Evolutionary conservation across 2,888 invertebrate genomes (phyloP).

Genomic region (Orthosia gothica): DNA sequence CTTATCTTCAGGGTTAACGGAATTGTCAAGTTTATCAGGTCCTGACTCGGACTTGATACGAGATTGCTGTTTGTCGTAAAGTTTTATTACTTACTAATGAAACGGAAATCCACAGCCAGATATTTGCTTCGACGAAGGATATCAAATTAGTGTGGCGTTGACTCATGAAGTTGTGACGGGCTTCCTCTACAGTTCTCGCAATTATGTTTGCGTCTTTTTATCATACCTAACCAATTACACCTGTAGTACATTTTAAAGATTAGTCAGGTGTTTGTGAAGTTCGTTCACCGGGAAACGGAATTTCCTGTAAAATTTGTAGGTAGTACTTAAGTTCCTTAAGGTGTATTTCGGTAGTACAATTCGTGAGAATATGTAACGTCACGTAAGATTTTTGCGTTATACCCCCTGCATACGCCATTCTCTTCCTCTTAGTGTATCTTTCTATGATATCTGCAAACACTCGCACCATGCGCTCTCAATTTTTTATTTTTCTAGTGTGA

Average conservation of each 20-base stretch:
- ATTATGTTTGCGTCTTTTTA: constrained; percentile 14
- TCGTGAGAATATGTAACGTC: too few relatives aligned
- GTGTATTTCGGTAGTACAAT: too few relatives aligned
- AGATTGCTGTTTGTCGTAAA: constrained; percentile 33
- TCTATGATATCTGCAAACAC: too few relatives aligned
- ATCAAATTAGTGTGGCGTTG: constrained; percentile 30
- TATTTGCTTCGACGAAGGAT: constrained; percentile 24
- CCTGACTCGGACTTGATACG: constrained; percentile 8
- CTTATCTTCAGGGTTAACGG: constrained; percentile 34
- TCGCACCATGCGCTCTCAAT: too few relatives aligned
- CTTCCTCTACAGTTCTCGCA: constrained; percentile 37
- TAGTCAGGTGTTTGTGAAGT: not conserved
- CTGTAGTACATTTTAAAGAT: constrained; percentile 2
- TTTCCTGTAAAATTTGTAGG: not conserved
- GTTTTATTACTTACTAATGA: constrained; percentile 45
- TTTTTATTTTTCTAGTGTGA: too few relatives aligned
- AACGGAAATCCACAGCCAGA: constrained; percentile 16
- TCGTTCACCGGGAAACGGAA: not conserved
- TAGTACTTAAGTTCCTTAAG: too few relatives aligned
- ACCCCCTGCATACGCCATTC: too few relatives aligned
- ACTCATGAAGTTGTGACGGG: constrained; percentile 38
- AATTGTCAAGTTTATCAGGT: constrained; percentile 37
- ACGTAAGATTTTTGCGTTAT: too few relatives aligned
- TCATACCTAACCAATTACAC: constrained; percentile 10
- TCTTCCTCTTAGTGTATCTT: too few relatives aligned